phyloP scores from a whole-genome alignment of 2,888 invertebrate species.

The Hirtodrosophila duncani region DNA sequence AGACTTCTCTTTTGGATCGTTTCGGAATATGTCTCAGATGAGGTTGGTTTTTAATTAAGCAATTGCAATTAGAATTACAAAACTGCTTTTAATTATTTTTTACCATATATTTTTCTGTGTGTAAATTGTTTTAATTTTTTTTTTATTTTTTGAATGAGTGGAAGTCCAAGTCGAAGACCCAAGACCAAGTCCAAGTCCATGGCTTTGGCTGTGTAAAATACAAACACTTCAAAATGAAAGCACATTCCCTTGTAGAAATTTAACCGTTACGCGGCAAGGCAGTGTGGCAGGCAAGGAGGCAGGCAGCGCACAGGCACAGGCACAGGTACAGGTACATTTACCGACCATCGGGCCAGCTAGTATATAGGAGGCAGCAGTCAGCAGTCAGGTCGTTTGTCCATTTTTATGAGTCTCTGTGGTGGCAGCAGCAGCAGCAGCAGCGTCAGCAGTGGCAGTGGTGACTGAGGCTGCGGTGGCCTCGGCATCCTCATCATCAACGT shows the following conservation, averaged over 20 bases:
- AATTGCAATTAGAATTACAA: no score
- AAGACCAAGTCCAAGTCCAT: conserved; percentile 42
- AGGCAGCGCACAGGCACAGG: no score
- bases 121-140: no score
- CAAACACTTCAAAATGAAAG: conserved; percentile 73
- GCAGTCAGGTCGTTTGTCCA: conserved; percentile 64
- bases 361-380: not conserved
- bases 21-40: no score
- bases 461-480: not conserved
- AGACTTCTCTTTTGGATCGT: no score
- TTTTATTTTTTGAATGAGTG: conserved; percentile 50
- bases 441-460: not conserved
- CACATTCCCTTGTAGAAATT: conserved; percentile 72
- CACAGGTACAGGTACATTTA: no score
- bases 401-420: conserved; percentile 35
- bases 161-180: conserved; percentile 35
- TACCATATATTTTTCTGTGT: no score
- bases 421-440: conserved; percentile 18
- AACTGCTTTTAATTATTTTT: no score
- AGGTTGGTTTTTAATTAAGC: no score
- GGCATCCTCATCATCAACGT: conserved; percentile 26
- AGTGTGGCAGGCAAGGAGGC: no score
- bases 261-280: conserved; percentile 59
- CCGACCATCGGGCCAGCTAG: no score
- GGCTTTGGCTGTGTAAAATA: conserved; percentile 44